phyloP scores from a whole-genome alignment of 1,140 invertebrate species.

The Sipha flava region DNA sequence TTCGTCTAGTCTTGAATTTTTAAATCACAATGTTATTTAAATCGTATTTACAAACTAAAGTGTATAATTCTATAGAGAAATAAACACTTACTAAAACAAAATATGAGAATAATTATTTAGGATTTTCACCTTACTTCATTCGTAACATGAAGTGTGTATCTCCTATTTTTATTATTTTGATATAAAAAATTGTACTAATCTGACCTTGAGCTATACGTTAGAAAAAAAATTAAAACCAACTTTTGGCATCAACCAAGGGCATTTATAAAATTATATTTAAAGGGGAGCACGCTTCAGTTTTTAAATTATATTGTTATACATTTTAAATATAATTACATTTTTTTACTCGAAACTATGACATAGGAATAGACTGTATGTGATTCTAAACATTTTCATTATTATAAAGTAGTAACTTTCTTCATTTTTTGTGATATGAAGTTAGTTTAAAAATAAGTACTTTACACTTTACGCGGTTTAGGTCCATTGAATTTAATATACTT shows the following conservation, averaged over 20 bases:
- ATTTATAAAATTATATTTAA: neutral
- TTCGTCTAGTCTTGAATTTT: no score
- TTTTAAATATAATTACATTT: neutral
- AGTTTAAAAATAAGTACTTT: neutral
- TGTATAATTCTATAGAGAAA: no score
- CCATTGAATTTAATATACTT: neutral
- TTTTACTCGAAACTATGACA: neutral
- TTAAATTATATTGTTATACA: neutral
- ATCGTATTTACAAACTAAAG: no score
- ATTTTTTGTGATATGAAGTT: neutral
- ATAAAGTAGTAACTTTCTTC: neutral
- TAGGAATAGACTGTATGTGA: neutral
- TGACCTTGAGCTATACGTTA: neutral
- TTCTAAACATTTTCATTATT: neutral
- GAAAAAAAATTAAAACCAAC: neutral
- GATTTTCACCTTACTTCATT: neutral
- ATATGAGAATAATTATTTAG: no score
- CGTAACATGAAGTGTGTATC: no score
- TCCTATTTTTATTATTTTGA: neutral
- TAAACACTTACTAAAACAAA: no score
- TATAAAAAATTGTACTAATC: neutral
- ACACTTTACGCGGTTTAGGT: neutral
- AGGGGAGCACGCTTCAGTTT: neutral
- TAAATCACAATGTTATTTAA: no score
- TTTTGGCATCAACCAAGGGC: slow-evolving; percentile 10